Percentiles rank a stretch among this genome's conserved stretches.
Conservation (phyloP, 2,888 invertebrate species). For the Nudaria mundana region DNA sequence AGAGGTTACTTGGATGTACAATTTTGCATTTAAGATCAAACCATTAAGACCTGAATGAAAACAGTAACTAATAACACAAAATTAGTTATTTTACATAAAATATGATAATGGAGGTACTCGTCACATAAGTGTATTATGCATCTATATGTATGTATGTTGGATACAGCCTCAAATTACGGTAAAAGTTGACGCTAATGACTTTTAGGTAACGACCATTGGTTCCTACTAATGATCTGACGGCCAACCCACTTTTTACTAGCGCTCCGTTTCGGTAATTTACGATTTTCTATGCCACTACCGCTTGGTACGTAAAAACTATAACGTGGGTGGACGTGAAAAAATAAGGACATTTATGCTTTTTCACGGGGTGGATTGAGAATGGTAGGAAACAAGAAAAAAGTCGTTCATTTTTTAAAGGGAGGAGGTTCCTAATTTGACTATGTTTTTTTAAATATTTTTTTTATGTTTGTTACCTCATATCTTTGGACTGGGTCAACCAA, state of each 20-base stretch:
- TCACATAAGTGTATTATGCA: slow-evolving; percentile 28
- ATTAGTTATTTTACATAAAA: slow-evolving; percentile 70
- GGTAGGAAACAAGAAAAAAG: slow-evolving; percentile 13
- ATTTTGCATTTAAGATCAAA: slow-evolving; percentile 47
- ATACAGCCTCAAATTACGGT: slow-evolving; percentile 68
- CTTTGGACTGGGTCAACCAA: too few species aligned
- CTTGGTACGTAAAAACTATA: slow-evolving; percentile 48
- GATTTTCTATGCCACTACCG: slow-evolving; percentile 60
- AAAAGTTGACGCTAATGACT: slow-evolving; percentile 78
- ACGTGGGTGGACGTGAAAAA: slow-evolving; percentile 35
- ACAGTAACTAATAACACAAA: slow-evolving; percentile 61
- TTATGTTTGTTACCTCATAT: too few species aligned
- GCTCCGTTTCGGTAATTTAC: slow-evolving; percentile 72
- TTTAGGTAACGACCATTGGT: slow-evolving; percentile 80
- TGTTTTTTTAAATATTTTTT: too few species aligned
- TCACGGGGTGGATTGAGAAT: slow-evolving; percentile 11
- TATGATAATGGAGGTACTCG: slow-evolving; percentile 58
- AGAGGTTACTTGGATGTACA: slow-evolving; percentile 27
- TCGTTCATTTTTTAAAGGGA: neutral
- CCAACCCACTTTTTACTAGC: slow-evolving; percentile 74
- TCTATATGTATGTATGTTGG: slow-evolving; percentile 34
- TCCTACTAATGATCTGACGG: slow-evolving; percentile 68
- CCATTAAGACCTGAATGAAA: slow-evolving; percentile 52
- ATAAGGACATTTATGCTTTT: slow-evolving; percentile 32
- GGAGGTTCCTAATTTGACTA: too few species aligned